These are phyloP conservation scores for Helobdella robusta DNA, from an alignment of 2,888 invertebrate genomes.

Conservation along the genomic window DNA sequence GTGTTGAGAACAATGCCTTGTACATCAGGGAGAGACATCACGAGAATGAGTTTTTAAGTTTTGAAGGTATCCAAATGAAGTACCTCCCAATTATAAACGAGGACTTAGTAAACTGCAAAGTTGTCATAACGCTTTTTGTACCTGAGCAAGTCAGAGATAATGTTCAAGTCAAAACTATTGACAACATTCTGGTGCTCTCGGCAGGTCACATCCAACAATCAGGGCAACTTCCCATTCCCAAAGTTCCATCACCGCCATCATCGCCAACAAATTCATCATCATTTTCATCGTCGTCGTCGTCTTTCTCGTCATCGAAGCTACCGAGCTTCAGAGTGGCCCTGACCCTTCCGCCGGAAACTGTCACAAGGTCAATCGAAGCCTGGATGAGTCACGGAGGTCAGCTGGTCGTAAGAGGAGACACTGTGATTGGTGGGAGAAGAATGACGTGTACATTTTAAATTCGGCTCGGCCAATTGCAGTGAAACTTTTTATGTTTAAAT, in stretches of 20 bases:
- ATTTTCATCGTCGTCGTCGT: background rate
- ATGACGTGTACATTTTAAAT: slow-evolving; percentile 16
- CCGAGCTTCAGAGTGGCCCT: slow-evolving; percentile 10
- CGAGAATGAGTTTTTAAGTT: slow-evolving; percentile 8
- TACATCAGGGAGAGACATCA: slow-evolving; percentile 12
- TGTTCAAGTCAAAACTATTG: slow-evolving; percentile 12
- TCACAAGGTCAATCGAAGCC: slow-evolving; percentile 10
- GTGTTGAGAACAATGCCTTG: background rate
- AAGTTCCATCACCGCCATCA: background rate
- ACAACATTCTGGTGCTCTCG: slow-evolving; percentile 12
- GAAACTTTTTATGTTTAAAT: no score
- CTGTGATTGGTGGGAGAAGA: background rate
- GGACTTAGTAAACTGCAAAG: slow-evolving; percentile 6
- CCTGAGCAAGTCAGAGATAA: background rate
- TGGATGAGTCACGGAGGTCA: slow-evolving; percentile 9
- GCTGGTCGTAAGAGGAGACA: slow-evolving; percentile 1
- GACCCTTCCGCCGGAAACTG: background rate
- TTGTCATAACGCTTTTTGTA: slow-evolving; percentile 2
- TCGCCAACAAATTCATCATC: background rate
- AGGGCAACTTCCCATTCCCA: background rate
- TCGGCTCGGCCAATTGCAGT: no score
- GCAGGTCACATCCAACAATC: background rate
- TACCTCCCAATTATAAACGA: slow-evolving; percentile 6
- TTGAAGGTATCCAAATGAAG: slow-evolving; percentile 5
- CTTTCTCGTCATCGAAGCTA: background rate